These are phyloP conservation scores for Cervus canadensis DNA, from an alignment of 2,113 vertebrate genomes.

Conservation along the genomic window DNA sequence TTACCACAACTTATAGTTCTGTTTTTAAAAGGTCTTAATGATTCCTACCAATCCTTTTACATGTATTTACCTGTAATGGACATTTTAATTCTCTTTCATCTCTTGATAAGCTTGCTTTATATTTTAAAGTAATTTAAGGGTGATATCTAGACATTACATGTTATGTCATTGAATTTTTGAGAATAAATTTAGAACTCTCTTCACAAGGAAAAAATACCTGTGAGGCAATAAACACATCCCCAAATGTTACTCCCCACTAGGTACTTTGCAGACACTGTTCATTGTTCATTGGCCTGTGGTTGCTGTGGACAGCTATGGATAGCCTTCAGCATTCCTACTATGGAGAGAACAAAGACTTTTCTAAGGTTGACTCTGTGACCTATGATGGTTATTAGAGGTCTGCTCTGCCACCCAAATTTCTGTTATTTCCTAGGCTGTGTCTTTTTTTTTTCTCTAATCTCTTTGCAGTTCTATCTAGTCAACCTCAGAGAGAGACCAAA, in stretches of 20 bases:
- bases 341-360: not conserved
- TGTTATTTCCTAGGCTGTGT: not conserved
- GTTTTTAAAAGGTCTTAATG: not conserved
- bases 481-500: not conserved
- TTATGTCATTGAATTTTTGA: not conserved
- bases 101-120: not conserved
- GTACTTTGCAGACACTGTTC: rapidly evolving
- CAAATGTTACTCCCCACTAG: not conserved
- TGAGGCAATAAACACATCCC: not conserved
- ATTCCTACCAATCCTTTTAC: not conserved
- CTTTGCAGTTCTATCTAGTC: not conserved
- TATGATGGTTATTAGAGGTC: not conserved
- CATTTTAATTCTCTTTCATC: not conserved
- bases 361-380: not conserved
- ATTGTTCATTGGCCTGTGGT: not conserved
- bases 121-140: not conserved
- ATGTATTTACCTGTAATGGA: not conserved
- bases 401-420: not conserved
- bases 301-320: not conserved
- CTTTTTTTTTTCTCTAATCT: not conserved
- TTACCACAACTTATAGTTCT: not conserved
- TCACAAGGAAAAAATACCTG: not conserved
- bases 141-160: not conserved
- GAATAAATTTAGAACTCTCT: not conserved
- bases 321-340: not conserved